These are phyloP conservation scores for Falco punctatus DNA, from an alignment of 2,113 vertebrate species.

Conservation along the genomic window DNA sequence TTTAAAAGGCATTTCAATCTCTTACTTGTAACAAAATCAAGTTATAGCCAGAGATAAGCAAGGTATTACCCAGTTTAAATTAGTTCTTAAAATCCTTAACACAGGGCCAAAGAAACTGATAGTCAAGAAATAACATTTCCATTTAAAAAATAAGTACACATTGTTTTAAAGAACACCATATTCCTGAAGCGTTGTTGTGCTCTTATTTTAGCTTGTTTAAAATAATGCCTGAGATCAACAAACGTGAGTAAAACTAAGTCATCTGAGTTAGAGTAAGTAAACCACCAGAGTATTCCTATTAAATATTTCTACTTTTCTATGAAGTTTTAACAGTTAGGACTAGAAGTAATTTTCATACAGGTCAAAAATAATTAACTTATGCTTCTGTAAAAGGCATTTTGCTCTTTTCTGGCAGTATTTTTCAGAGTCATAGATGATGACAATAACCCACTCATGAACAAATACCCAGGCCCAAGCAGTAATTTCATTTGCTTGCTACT, in stretches of 20 bases:
- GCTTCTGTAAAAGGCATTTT: background rate
- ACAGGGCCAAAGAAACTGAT: background rate
- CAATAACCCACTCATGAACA: background rate
- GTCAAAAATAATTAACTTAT: background rate
- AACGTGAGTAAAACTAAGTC: background rate
- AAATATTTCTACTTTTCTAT: background rate
- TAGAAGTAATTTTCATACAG: background rate
- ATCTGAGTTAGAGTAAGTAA: background rate
- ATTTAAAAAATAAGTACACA: background rate
- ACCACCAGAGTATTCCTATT: background rate
- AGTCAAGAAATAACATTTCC: background rate
- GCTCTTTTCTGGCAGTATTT: background rate
- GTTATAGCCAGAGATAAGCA: background rate
- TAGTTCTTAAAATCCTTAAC: background rate
- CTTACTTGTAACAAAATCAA: background rate
- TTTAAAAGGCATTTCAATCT: background rate
- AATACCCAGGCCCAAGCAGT: background rate
- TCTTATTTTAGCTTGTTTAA: background rate
- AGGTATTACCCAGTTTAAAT: background rate
- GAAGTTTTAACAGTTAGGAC: background rate
- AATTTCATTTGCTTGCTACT: background rate
- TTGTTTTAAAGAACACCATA: background rate
- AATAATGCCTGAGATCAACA: background rate
- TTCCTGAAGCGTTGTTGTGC: background rate
- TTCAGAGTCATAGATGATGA: background rate